Base-by-base conservation (phyloP, 2,113 vertebrate genomes). In the Rhinichthys klamathensis region DNA sequence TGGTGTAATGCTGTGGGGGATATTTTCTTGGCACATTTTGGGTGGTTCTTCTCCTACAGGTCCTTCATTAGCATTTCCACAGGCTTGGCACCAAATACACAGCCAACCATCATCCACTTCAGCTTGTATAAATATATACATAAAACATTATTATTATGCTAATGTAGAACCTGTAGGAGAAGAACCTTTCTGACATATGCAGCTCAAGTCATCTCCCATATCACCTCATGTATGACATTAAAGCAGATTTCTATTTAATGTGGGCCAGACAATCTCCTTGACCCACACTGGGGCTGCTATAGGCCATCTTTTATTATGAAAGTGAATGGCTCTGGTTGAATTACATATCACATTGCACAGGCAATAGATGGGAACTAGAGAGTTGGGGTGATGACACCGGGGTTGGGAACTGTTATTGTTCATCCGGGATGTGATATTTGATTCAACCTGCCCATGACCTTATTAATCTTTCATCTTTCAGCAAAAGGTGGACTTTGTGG, bases 111-210 rank as follows among this genome's bases (percentile, higher is more conserved):
- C 6, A 58, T 75, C 54, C 38, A n/a, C 18, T 18, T 60, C 61
- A 83, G 49, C 35, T 18, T 72, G 54, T 21, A 65, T 63, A 78
- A 10, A 30, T 25, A 60, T 30, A 49, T 67, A 46, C 87, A 70
- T 86, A 56, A 87, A 86, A 76, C 82, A 80, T 74, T 46, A 54
- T 30, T 81, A 88, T 83, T 80, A 90, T 84, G 83, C 85, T 89
- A 79, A 89, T 88, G 79, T 69, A 54, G 70, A 73, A 44, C 72
- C 60, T 21, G 54, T 69, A 84, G 77, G 67, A 83, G 84, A 2
- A 51, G 69, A 80, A 81, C 46, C 9, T 65, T 63, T 84, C 67
- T 38, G 84, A 76, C 73, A 85, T 51, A 84, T 80, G 18, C 44
- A 77, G 54, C 32, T 83, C n/a, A 72, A n/a, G 30, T n/a, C 18